Percentiles rank a stretch among this genome's conserved stretches.
phyloP scores from a whole-genome alignment of 2,113 vertebrate species.

The Turdus rufiventris region DNA sequence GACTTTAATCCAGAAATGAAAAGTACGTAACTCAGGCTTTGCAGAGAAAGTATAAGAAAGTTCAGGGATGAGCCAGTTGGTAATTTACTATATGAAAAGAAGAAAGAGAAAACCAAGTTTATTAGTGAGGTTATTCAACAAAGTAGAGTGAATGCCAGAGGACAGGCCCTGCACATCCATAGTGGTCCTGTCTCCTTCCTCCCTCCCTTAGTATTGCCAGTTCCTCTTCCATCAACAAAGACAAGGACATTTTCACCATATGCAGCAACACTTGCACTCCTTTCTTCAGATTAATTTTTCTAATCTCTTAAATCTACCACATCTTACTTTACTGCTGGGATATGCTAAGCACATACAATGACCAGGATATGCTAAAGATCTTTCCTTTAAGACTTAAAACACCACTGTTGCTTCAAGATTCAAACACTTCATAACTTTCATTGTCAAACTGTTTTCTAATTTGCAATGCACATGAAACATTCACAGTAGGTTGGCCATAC shows the following conservation, averaged over 20 bases:
- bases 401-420: not conserved
- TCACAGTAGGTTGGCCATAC: not conserved
- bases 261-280: fast-evolving
- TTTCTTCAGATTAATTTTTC: not conserved
- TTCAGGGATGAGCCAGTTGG: not conserved
- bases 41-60: not conserved
- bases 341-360: not conserved
- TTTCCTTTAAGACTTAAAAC: not conserved
- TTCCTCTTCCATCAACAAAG: not conserved
- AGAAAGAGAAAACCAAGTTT: not conserved
- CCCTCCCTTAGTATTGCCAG: not conserved
- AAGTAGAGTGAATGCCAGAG: not conserved
- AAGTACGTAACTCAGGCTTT: constrained; percentile 6
- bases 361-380: not conserved
- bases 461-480: not conserved
- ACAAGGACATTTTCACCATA: not conserved
- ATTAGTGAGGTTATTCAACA: not conserved
- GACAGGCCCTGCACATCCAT: not conserved
- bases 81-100: not conserved
- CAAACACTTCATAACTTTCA: not conserved
- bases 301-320: not conserved
- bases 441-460: not conserved
- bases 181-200: not conserved
- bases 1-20: not conserved
- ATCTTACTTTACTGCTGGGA: not conserved